A percentile compares a stretch with the other conserved stretches of the same genome.
Evolutionary conservation across 1,140 invertebrate species (phyloP).

Genomic region (Ostrea edulis): DNA sequence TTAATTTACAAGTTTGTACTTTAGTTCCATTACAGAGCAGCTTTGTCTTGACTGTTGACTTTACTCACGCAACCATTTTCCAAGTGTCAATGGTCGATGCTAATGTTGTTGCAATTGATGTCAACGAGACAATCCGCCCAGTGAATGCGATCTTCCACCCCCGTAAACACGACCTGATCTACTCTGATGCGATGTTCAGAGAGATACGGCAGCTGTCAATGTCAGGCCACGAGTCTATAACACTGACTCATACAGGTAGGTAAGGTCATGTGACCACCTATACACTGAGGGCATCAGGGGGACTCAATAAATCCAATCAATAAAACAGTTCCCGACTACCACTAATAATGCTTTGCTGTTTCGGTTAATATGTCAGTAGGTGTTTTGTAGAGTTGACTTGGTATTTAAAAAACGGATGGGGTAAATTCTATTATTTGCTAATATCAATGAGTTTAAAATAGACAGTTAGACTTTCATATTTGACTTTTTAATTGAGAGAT

Average conservation of each 20-base stretch:
- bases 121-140: neutral
- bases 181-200: neutral
- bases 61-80: constrained; percentile 32
- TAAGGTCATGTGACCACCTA: neutral
- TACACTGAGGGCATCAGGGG: too few relatives aligned
- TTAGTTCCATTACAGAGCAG: neutral
- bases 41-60: constrained; percentile 23
- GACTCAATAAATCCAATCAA: too few relatives aligned
- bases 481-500: too few relatives aligned
- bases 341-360: too few relatives aligned
- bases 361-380: too few relatives aligned
- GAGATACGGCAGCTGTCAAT: neutral
- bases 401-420: too few relatives aligned
- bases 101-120: constrained; percentile 4
- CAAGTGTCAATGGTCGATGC: constrained; percentile 17
- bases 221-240: neutral
- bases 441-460: too few relatives aligned
- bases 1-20: neutral
- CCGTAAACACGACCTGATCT: neutral
- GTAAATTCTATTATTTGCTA: too few relatives aligned
- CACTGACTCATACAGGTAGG: constrained; percentile 31
- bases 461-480: too few relatives aligned
- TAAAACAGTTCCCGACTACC: too few relatives aligned
- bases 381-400: too few relatives aligned
- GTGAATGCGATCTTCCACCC: constrained; percentile 24